A percentile compares a stretch with the other conserved stretches of the same genome.
phyloP scores from a whole-genome alignment of 2,888 invertebrate species.

The Oconnorella tubifera region DNA sequence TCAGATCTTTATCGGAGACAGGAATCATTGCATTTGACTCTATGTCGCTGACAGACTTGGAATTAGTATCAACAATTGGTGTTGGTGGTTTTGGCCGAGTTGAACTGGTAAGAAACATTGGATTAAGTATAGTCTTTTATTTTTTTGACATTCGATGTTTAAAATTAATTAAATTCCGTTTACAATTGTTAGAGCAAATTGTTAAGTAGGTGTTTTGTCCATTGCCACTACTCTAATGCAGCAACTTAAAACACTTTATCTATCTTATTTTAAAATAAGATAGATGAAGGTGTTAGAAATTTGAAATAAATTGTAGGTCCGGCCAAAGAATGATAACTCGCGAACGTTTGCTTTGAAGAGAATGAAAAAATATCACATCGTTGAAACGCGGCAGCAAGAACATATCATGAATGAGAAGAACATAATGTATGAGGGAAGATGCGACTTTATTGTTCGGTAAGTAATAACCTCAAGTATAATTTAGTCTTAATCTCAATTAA shows the following conservation, averaged over 20 bases:
- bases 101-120: slow-evolving; percentile 67
- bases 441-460: slow-evolving; percentile 83
- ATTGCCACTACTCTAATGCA: no score
- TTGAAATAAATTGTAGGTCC: slow-evolving; percentile 63
- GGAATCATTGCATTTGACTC: slow-evolving; percentile 5
- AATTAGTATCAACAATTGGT: slow-evolving; percentile 88
- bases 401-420: slow-evolving; percentile 99
- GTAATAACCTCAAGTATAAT: neutral
- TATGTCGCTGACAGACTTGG: slow-evolving; percentile 64
- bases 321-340: slow-evolving; percentile 74
- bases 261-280: no score
- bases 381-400: slow-evolving; percentile 96
- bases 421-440: slow-evolving; percentile 89
- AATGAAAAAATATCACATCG: slow-evolving; percentile 95
- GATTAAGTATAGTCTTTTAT: neutral
- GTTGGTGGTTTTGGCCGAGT: slow-evolving; percentile 98
- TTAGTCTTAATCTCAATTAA: no score
- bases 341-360: slow-evolving; percentile 86
- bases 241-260: no score
- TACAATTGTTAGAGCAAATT: no score
- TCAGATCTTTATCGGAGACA: no score
- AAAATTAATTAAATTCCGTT: no score
- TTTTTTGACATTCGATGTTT: no score
- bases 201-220: no score
- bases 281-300: no score